Conservation (phyloP, 2,113 vertebrate species). For the Onychorhynchus coronatus region DNA sequence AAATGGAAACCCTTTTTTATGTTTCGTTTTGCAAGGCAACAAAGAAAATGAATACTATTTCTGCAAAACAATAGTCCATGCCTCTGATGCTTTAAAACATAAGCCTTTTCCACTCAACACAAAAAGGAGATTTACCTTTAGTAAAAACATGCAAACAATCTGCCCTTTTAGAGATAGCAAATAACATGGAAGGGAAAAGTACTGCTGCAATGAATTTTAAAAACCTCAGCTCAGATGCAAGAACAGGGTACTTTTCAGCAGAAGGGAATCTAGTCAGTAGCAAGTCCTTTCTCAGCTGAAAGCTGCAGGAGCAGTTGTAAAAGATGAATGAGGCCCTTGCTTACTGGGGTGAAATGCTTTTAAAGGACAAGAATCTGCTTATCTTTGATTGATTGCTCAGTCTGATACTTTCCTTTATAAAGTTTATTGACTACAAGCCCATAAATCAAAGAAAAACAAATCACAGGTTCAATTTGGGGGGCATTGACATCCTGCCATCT, state of each 20-base stretch:
- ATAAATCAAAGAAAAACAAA: constrained; percentile 87
- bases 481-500: constrained; percentile 77
- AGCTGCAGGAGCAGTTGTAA: constrained; percentile 62
- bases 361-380: constrained; percentile 83
- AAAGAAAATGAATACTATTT: constrained; percentile 39
- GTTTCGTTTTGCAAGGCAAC: constrained; percentile 46
- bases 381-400: constrained; percentile 80
- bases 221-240: constrained; percentile 33
- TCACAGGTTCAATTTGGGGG: constrained; percentile 79
- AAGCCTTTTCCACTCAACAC: background rate
- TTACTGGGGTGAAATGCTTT: constrained; percentile 77
- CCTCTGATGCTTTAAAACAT: constrained; percentile 13
- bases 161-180: constrained; percentile 50
- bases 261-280: constrained; percentile 50
- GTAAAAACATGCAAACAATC: constrained; percentile 6
- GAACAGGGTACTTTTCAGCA: constrained; percentile 17
- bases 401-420: constrained; percentile 82
- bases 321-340: constrained; percentile 78
- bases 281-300: constrained; percentile 55
- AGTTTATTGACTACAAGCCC: constrained; percentile 82
- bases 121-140: background rate
- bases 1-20: constrained; percentile 35
- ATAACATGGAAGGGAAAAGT: constrained; percentile 12
- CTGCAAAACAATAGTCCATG: background rate
- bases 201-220: constrained; percentile 49